Conservation (phyloP, 2,888 invertebrate species). For the Drosophila monieri region DNA sequence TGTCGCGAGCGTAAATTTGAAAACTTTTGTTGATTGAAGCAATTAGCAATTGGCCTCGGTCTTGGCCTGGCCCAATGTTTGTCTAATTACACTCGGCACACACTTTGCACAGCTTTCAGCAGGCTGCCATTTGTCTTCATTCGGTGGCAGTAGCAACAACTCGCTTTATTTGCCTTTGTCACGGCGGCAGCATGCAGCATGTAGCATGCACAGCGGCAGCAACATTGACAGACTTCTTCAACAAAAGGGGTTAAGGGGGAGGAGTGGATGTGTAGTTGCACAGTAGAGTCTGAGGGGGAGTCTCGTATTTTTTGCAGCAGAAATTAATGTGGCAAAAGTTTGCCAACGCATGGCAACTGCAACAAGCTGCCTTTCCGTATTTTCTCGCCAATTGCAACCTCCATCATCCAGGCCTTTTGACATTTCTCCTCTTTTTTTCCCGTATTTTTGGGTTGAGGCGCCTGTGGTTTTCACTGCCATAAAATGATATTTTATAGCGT, state of each 20-base stretch:
- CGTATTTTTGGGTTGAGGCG: constrained; percentile 25
- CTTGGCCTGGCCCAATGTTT: constrained; percentile 72
- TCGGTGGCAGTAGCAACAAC: constrained; percentile 60
- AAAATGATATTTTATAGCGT: constrained; percentile 70
- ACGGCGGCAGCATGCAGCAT: constrained; percentile 50
- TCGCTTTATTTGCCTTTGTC: constrained; percentile 73
- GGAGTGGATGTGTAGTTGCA: background rate
- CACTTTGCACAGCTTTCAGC: constrained; percentile 81
- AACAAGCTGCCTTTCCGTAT: constrained; percentile 6
- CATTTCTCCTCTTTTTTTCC: constrained; percentile 39
- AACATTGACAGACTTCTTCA: constrained; percentile 62
- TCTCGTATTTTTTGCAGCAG: constrained; percentile 46
- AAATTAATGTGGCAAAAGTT: constrained; percentile 78
- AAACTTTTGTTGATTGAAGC: constrained; percentile 80
- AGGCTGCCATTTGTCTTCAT: constrained; percentile 80
- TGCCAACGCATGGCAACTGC: constrained; percentile 50
- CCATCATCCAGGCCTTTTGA: constrained; percentile 54
- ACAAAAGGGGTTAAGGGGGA: constrained; percentile 27
- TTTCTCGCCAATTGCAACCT: constrained; percentile 25
- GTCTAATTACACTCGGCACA: constrained; percentile 74
- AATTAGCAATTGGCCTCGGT: constrained; percentile 73
- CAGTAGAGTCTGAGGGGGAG: background rate
- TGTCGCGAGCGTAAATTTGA: constrained; percentile 47
- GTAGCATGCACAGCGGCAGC: constrained; percentile 42
- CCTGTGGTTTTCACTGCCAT: constrained; percentile 64